These are phyloP conservation scores for Cantharis flavilabris DNA, from an alignment of 2,888 invertebrate species.

Conservation along the genomic window DNA sequence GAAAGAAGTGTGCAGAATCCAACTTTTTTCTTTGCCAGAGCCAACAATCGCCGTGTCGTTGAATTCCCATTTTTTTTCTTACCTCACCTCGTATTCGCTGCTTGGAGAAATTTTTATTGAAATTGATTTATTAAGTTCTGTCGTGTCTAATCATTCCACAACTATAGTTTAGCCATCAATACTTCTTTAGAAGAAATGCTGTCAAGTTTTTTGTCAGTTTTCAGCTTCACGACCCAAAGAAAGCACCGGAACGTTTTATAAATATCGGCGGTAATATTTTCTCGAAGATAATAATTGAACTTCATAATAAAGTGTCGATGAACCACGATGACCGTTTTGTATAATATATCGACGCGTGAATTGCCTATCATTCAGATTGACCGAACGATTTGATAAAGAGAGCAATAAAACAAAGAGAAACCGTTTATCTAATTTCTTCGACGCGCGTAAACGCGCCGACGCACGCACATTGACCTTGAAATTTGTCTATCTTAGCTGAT, in stretches of 20 bases:
- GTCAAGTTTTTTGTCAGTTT: background rate
- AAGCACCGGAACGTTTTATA: background rate
- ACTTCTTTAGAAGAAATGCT: background rate
- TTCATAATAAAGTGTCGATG: background rate
- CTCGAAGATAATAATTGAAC: background rate
- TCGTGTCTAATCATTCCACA: background rate
- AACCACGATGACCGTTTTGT: background rate
- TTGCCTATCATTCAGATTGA: background rate
- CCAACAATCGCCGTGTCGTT: too few species aligned
- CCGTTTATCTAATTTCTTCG: too few species aligned
- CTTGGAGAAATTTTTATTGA: background rate
- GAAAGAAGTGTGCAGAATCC: background rate
- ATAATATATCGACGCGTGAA: background rate
- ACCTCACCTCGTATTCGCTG: background rate
- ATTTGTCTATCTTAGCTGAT: too few species aligned
- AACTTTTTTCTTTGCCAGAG: background rate
- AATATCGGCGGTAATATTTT: background rate
- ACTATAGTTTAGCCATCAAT: background rate
- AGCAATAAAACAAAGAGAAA: background rate
- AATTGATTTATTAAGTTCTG: background rate
- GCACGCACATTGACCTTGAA: too few species aligned
- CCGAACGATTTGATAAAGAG: background rate
- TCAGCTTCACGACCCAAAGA: background rate
- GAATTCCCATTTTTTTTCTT: background rate
- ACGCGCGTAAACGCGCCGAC: too few species aligned